Base-by-base conservation (phyloP, 2,888 invertebrate genomes). In the Mechanitis messenoides region DNA sequence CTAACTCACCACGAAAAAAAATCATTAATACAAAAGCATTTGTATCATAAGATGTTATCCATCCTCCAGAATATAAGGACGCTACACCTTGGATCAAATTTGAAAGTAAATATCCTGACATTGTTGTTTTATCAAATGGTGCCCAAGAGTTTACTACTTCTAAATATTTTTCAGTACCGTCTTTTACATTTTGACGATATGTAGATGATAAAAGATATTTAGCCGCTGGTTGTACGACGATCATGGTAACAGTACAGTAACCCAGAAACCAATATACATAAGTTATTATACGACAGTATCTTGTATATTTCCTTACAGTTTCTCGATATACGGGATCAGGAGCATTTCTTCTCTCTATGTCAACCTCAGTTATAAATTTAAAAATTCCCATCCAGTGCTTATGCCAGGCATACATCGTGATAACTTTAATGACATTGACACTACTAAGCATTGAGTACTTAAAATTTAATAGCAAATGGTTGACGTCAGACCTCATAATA, bases 101-200 rank as follows among this genome's bases (percentile, higher is more conserved):
- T 0, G 83, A 82, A 0, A 63, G 66, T 1, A 84, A 53, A 63
- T 84, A 85, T 0, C 84, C 84, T 7, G 63, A 56, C 5, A 72
- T 45, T 2, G 68, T 76, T 5, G 71, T 80, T 60, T 85, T 86
- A 61, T 84, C 73, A 53, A 85, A 85, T 0, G 87, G 87, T 0
- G 85, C 78, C 85, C 85, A 87, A 0, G 85, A 84, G 45, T 82
- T 85, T 0, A 84, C 80, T 0, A 87, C 81, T 71, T 83, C 78
- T 2, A 81, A 60, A 33, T 84, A 86, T 0, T 71, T 63, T 2
- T 80, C 81, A 0, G 74, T 75, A 0, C 85, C 85, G 66, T 77
- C 78, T 50, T 61, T 76, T 7, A 50, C 50, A 31, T 50, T 50
- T 50, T 50, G 50, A 31, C 50, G 50, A 53, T 87, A 85, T 2